A percentile compares a stretch with the other conserved stretches of the same genome.
Evolutionary conservation across 2,797 vertebrate species (phyloP).

Genomic region (Protonibea diacanthus): DNA sequence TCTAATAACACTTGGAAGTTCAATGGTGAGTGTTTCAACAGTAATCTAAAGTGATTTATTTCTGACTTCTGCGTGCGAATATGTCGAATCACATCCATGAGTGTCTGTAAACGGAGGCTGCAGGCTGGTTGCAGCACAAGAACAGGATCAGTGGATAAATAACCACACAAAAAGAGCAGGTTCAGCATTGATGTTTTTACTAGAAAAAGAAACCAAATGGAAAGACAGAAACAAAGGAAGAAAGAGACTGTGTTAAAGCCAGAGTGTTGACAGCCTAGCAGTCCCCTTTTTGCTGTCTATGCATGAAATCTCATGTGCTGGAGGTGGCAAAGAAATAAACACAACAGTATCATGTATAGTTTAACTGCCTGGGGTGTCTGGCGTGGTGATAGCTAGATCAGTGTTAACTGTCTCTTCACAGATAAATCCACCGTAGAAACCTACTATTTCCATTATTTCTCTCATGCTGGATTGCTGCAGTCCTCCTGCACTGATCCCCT

Average conservation of each 20-base stretch:
- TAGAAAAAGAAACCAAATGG: constrained; percentile 81
- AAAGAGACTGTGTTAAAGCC: constrained; percentile 70
- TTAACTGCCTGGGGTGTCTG: constrained; percentile 40
- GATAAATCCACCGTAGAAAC: constrained; percentile 27
- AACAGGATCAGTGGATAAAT: constrained; percentile 45
- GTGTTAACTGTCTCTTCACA: constrained; percentile 25
- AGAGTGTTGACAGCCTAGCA: constrained; percentile 65
- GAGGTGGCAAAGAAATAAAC: constrained; percentile 52
- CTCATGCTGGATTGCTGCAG: constrained; percentile 36
- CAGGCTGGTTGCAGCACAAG: background rate
- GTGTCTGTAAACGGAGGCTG: background rate
- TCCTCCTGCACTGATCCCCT: constrained; percentile 35
- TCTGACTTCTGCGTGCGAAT: background rate
- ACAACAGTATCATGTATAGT: constrained; percentile 43
- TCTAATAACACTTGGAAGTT: background rate
- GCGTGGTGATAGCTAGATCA: constrained; percentile 34
- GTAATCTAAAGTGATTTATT: background rate
- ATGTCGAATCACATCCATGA: background rate
- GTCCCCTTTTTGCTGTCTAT: constrained; percentile 48
- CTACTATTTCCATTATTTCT: constrained; percentile 34
- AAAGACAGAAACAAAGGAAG: constrained; percentile 68
- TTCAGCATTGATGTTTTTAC: constrained; percentile 82
- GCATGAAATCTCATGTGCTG: constrained; percentile 52
- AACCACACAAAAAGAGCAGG: constrained; percentile 67
- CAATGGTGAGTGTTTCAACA: background rate